Conservation (phyloP, 2,113 vertebrate species). For the Fregetta grallaria region DNA sequence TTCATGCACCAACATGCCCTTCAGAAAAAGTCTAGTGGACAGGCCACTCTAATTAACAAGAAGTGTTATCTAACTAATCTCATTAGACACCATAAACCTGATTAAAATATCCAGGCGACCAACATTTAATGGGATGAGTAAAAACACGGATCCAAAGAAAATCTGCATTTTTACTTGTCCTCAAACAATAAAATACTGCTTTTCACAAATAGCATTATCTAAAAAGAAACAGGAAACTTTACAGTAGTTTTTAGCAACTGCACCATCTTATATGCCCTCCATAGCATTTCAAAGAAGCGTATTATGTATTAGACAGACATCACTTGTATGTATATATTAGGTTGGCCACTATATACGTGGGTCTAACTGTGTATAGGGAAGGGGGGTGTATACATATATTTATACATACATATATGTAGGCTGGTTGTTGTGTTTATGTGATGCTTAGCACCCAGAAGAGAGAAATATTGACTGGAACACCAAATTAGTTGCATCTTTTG, state of each 20-base stretch:
- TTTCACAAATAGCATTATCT: neutral
- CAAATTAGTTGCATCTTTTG: neutral
- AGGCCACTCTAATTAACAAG: constrained; percentile 26
- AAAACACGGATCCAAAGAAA: neutral
- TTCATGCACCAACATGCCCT: neutral
- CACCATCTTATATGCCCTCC: neutral
- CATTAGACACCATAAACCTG: constrained; percentile 40
- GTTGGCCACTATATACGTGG: accelerated
- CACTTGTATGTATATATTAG: neutral
- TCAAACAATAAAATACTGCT: neutral
- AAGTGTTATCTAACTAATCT: constrained; percentile 26
- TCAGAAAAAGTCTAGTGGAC: neutral
- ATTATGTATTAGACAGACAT: neutral
- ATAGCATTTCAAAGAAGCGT: neutral
- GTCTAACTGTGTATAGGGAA: neutral
- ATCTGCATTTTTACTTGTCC: neutral
- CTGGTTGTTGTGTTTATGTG: neutral
- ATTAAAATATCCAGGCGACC: neutral
- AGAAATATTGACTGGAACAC: neutral
- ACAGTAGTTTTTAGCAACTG: neutral
- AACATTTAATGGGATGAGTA: neutral
- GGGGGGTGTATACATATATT: neutral
- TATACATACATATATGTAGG: too few relatives aligned
- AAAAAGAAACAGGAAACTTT: neutral
- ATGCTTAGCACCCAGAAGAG: neutral